These are phyloP conservation scores for Brevimyrus niger DNA, from an alignment of 2,113 vertebrate genomes.

Conservation along the genomic window DNA sequence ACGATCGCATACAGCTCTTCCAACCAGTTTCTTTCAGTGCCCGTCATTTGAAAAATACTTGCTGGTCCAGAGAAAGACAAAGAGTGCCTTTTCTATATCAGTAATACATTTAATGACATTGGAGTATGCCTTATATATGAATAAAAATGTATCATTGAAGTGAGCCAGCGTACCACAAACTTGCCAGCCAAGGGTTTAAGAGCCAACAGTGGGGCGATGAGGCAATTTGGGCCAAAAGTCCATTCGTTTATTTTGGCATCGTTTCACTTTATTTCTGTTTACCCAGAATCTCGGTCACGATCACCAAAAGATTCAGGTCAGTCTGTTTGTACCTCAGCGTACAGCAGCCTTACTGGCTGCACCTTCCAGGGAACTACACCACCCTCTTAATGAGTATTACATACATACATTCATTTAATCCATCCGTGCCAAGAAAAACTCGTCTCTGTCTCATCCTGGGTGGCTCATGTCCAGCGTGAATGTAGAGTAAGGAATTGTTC, in stretches of 20 bases:
- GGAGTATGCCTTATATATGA: background rate
- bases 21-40: constrained; percentile 15
- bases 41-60: constrained; percentile 27
- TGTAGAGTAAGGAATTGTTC: background rate
- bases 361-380: background rate
- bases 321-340: background rate
- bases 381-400: background rate
- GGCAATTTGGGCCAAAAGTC: background rate
- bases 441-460: background rate
- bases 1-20: too few species aligned
- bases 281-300: background rate
- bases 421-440: background rate
- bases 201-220: background rate
- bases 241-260: background rate
- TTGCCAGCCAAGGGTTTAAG: background rate
- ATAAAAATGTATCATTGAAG: background rate
- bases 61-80: background rate
- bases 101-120: background rate
- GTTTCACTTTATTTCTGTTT: background rate
- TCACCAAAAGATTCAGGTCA: background rate
- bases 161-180: background rate
- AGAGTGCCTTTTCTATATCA: background rate
- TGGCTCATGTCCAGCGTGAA: background rate
- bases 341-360: background rate
- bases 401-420: background rate